phyloP scores from a whole-genome alignment of 1,140 invertebrate genomes.

The Elymnias hypermnestra region DNA sequence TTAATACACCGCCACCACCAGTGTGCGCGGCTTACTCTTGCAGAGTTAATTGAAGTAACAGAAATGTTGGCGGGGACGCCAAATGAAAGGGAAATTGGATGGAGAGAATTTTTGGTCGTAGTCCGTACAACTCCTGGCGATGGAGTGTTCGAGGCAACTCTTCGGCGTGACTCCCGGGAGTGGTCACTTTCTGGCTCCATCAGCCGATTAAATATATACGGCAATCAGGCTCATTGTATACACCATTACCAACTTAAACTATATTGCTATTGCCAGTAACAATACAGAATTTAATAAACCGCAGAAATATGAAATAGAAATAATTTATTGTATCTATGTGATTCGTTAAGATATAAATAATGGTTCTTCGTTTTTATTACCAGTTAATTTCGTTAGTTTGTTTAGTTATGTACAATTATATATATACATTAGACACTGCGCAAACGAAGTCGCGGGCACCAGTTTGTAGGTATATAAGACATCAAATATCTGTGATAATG shows the following conservation, averaged over 20 bases:
- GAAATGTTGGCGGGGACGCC: slow-evolving; percentile 61
- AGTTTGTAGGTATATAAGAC: background rate
- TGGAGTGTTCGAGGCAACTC: slow-evolving; percentile 86
- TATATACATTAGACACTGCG: no score
- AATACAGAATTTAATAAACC: background rate
- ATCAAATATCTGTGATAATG: slow-evolving; percentile 2
- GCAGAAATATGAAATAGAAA: no score
- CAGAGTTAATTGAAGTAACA: slow-evolving; percentile 75
- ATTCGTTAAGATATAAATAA: no score
- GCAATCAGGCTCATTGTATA: slow-evolving; percentile 86
- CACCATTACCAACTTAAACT: slow-evolving; percentile 84
- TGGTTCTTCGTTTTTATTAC: no score
- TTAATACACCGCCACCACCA: slow-evolving; percentile 77
- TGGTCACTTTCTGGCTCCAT: slow-evolving; percentile 80
- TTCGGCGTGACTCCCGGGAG: slow-evolving; percentile 63
- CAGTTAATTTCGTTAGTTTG: no score
- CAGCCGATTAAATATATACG: slow-evolving; percentile 89
- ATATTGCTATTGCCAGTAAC: slow-evolving; percentile 83
- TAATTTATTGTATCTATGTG: no score
- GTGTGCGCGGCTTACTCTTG: slow-evolving; percentile 77
- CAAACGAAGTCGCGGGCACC: no score
- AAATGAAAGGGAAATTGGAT: slow-evolving; percentile 47
- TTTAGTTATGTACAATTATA: no score
- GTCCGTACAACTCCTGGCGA: slow-evolving; percentile 81
- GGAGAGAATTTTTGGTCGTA: slow-evolving; percentile 81